Evolutionary conservation across 2,797 vertebrate species (phyloP).

Genomic region (Pangasius mekongensis): DNA sequence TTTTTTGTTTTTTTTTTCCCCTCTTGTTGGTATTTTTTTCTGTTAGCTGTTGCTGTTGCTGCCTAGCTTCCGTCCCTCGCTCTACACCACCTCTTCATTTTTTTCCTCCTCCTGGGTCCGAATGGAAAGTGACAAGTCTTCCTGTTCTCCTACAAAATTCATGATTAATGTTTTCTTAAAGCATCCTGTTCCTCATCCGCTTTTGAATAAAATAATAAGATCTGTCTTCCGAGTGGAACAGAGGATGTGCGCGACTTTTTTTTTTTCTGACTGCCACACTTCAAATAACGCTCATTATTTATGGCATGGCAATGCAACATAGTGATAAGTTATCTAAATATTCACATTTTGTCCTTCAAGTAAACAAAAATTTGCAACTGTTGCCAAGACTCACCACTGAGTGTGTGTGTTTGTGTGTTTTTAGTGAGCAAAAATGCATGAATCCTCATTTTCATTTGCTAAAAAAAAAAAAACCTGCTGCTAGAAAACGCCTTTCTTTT

Average conservation of each 20-base stretch:
- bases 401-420: not conserved
- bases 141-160: slow-evolving; percentile 77
- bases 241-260: slow-evolving; percentile 37
- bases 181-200: slow-evolving; percentile 69
- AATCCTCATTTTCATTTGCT: not conserved
- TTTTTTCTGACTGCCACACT: slow-evolving; percentile 3
- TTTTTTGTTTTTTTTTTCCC: slow-evolving; percentile 51
- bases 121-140: slow-evolving; percentile 79
- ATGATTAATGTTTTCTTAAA: slow-evolving; percentile 80
- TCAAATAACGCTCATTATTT: slow-evolving; percentile 75
- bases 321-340: slow-evolving; percentile 68
- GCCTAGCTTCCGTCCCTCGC: slow-evolving; percentile 40
- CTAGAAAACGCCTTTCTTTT: not conserved
- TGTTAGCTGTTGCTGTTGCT: slow-evolving; percentile 64
- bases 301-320: slow-evolving; percentile 63
- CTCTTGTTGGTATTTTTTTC: slow-evolving; percentile 49
- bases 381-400: not conserved
- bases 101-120: slow-evolving; percentile 65
- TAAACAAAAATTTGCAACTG: slow-evolving; percentile 35
- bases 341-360: slow-evolving; percentile 68
- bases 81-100: slow-evolving; percentile 61
- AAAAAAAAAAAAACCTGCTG: not conserved
- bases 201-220: slow-evolving; percentile 75
- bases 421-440: not conserved
- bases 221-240: slow-evolving; percentile 54